A percentile compares a stretch with the other conserved stretches of the same genome.
Evolutionary conservation across 2,888 invertebrate species (phyloP).

Genomic region (Exocentrus adspersus): DNA sequence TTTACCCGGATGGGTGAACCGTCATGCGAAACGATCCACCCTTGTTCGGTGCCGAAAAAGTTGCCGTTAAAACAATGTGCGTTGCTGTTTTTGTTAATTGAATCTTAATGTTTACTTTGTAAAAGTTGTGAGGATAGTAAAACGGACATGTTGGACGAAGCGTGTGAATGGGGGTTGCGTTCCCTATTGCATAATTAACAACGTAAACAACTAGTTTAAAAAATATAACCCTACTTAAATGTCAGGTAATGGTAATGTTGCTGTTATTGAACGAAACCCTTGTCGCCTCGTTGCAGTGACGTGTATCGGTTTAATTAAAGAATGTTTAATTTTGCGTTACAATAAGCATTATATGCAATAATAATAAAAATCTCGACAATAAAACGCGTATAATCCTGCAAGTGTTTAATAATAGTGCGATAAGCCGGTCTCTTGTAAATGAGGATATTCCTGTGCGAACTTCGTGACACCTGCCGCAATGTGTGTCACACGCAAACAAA

Average conservation of each 20-base stretch:
- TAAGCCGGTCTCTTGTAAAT: neutral
- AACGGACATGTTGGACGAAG: neutral
- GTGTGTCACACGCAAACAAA: constrained; percentile 24
- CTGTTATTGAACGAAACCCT: neutral
- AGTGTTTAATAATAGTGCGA: neutral
- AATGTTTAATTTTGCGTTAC: neutral
- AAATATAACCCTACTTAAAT: constrained; percentile 25
- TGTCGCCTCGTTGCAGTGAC: neutral
- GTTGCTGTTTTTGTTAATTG: constrained; percentile 5
- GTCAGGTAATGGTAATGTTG: neutral
- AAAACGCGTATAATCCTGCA: neutral
- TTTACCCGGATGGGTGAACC: no score
- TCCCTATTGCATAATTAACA: neutral
- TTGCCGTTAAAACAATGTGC: neutral
- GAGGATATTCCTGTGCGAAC: constrained; percentile 13
- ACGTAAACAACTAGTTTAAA: constrained; percentile 22
- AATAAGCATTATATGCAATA: constrained; percentile 10
- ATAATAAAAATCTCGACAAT: constrained; percentile 8
- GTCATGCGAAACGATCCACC: no score
- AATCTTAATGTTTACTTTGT: neutral
- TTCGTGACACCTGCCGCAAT: constrained; percentile 28
- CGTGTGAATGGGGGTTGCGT: neutral
- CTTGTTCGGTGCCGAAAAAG: constrained; percentile 1
- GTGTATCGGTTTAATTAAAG: neutral
- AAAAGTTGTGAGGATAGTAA: neutral